These are phyloP conservation scores for Cremastinae sp. DNA, from an alignment of 2,888 invertebrate species.

Conservation along the genomic window DNA sequence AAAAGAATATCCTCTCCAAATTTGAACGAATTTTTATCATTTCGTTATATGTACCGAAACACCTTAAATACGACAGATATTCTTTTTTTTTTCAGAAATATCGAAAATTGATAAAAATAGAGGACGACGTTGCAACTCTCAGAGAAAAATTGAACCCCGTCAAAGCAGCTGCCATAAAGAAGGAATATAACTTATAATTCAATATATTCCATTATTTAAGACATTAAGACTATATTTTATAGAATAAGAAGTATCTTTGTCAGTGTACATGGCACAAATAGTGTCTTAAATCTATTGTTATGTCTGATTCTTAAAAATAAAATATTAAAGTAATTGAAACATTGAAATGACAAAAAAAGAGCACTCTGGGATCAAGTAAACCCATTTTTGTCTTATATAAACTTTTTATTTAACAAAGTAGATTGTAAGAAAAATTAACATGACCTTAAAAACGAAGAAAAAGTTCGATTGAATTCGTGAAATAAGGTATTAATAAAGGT, in stretches of 20 bases:
- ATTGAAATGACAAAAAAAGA: background rate
- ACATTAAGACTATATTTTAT: slow-evolving; percentile 10
- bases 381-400: slow-evolving; percentile 19
- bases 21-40: too few species aligned
- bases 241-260: slow-evolving; percentile 43
- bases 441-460: slow-evolving; percentile 33
- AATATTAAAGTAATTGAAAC: background rate
- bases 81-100: slow-evolving; percentile 85
- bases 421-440: slow-evolving; percentile 45
- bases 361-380: background rate
- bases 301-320: background rate
- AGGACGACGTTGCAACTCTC: slow-evolving; percentile 89
- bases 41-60: too few species aligned
- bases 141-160: slow-evolving; percentile 86
- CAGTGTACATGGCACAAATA: slow-evolving; percentile 50
- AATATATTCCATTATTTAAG: slow-evolving; percentile 23
- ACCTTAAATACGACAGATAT: too few species aligned
- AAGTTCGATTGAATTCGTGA: slow-evolving; percentile 9
- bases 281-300: slow-evolving; percentile 34
- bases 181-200: slow-evolving; percentile 67
- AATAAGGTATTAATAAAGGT: too few species aligned
- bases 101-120: slow-evolving; percentile 90
- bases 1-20: too few species aligned
- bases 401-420: slow-evolving; percentile 53
- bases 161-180: slow-evolving; percentile 71